Percentiles rank a stretch among this genome's conserved stretches.
Evolutionary conservation across 2,113 vertebrate genomes (phyloP).

Genomic region (Ptyas mucosa): DNA sequence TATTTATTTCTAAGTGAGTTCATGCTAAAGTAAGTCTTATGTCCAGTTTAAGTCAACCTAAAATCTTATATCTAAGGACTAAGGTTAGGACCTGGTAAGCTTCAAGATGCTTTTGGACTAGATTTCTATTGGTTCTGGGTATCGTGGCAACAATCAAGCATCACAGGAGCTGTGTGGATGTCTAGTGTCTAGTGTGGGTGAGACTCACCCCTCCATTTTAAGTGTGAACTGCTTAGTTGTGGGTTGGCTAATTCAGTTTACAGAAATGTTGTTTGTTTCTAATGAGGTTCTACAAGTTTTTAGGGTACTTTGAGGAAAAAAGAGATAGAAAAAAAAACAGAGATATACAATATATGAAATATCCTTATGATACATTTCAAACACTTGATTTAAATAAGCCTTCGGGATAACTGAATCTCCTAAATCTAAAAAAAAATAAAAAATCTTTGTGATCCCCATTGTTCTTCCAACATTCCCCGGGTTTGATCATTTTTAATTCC

Average conservation of each 20-base stretch:
- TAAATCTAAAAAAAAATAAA: not conserved
- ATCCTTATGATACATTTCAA: not conserved
- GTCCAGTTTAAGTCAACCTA: not conserved
- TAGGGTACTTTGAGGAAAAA: not conserved
- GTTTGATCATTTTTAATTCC: not conserved
- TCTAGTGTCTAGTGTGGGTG: not conserved
- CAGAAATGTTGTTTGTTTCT: not conserved
- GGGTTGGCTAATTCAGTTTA: not conserved
- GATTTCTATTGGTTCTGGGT: not conserved
- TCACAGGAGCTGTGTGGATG: not conserved
- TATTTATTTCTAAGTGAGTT: not conserved
- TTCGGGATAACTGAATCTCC: slow-evolving; percentile 25
- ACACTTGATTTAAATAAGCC: slow-evolving; percentile 2
- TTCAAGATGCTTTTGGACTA: not conserved
- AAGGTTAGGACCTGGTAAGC: not conserved
- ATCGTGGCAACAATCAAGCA: not conserved
- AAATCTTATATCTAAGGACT: not conserved
- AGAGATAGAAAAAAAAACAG: not conserved
- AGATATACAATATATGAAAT: not conserved
- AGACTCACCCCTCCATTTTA: not conserved
- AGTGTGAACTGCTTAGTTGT: not conserved
- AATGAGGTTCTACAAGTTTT: not conserved
- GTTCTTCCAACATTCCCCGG: slow-evolving; percentile 14
- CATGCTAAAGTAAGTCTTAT: not conserved
- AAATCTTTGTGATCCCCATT: not conserved